Conservation (phyloP, 2,113 vertebrate species). For the Strix aluco region DNA sequence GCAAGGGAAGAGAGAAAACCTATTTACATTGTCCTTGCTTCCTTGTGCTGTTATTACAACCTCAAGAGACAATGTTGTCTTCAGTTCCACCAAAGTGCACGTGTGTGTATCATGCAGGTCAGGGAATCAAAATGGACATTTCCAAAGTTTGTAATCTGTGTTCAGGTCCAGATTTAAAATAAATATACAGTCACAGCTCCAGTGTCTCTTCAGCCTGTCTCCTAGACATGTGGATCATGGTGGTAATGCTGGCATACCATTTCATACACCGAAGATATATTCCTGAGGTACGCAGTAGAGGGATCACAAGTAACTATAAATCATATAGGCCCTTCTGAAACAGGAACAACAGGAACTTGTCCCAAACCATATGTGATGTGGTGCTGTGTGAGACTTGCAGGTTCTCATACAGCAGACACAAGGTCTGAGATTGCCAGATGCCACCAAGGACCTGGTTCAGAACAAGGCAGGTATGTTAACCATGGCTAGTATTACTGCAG, state of each 20-base stretch:
- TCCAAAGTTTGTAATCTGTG: not conserved
- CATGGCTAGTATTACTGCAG: not conserved
- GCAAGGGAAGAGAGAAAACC: not conserved
- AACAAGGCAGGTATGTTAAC: not conserved
- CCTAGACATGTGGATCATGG: rapidly evolving
- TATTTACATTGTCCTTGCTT: not conserved
- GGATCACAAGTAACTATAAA: not conserved
- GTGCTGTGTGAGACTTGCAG: not conserved
- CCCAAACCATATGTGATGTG: not conserved
- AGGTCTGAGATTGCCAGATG: not conserved
- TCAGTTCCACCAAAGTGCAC: not conserved
- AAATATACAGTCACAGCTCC: not conserved
- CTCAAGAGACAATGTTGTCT: not conserved
- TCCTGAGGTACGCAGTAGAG: not conserved
- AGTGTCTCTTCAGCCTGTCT: not conserved
- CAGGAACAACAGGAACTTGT: not conserved
- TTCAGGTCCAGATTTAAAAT: not conserved
- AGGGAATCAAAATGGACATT: not conserved
- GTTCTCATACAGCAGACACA: not conserved
- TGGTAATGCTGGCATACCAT: not conserved
- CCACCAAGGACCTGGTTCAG: not conserved
- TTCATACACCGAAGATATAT: not conserved
- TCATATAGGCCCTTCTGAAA: not conserved
- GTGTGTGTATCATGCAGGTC: not conserved
- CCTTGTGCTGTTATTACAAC: not conserved